These are phyloP conservation scores for Prunella strophiata DNA, from an alignment of 2,797 vertebrate genomes.

Conservation along the genomic window DNA sequence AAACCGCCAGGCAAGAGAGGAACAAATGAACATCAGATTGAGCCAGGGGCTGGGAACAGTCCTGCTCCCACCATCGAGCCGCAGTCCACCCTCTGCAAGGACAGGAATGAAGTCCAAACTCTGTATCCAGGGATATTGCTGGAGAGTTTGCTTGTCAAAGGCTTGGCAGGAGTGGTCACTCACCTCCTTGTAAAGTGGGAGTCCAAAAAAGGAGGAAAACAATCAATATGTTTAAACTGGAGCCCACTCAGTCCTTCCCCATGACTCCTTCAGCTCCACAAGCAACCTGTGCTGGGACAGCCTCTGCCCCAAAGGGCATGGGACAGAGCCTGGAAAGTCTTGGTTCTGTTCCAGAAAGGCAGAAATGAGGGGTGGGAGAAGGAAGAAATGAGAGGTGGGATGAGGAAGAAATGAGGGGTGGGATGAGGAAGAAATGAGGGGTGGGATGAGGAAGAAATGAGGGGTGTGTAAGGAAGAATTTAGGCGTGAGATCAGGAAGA, in stretches of 20 bases:
- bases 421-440: background rate
- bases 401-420: background rate
- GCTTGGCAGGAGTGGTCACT: background rate
- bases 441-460: background rate
- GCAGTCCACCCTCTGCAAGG: background rate
- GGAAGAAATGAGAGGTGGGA: background rate
- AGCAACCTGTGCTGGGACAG: background rate
- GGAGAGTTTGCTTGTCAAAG: background rate
- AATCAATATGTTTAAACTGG: background rate
- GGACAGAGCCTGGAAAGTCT: background rate
- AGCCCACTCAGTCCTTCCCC: too few species aligned
- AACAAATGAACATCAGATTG: background rate
- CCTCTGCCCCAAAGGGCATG: background rate
- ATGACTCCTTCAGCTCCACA: too few species aligned
- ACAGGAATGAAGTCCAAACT: background rate
- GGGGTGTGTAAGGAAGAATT: background rate
- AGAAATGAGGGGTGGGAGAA: background rate
- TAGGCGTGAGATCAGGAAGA: background rate
- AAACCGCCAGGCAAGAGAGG: background rate
- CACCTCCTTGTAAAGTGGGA: background rate
- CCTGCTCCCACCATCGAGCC: background rate
- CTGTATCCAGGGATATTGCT: background rate
- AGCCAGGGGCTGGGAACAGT: background rate
- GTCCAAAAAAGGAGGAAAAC: background rate
- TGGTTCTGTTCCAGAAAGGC: background rate